Percentiles rank a stretch among this genome's conserved stretches.
These are phyloP conservation scores for Margarornis squamiger DNA, from an alignment of 2,797 vertebrate species.

Conservation along the genomic window DNA sequence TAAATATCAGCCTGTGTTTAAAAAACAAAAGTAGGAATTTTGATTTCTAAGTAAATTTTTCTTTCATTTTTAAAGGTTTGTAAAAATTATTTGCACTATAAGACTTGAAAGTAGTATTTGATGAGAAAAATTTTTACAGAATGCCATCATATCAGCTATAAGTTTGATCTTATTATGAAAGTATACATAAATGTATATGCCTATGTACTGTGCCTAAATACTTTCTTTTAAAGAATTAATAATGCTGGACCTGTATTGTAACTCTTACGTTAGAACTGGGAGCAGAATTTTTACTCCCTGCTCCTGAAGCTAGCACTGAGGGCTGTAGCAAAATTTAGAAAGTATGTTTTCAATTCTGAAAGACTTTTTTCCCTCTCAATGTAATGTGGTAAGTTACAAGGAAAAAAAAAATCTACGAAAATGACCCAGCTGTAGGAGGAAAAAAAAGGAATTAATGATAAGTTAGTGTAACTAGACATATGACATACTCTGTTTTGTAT, in stretches of 20 bases:
- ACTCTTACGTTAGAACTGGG: conserved; percentile 13
- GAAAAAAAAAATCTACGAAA: conserved; percentile 20
- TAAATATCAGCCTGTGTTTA: conserved; percentile 54
- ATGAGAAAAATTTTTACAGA: not conserved
- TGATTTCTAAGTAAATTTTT: conserved; percentile 14
- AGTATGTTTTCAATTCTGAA: conserved; percentile 46
- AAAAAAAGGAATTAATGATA: conserved; percentile 75
- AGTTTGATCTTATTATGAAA: conserved; percentile 37
- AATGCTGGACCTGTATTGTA: conserved; percentile 7
- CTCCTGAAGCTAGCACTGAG: conserved; percentile 36
- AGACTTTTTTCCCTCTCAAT: conserved; percentile 54
- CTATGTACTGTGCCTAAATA: conserved; percentile 32
- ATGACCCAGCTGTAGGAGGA: conserved; percentile 35
- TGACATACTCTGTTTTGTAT: not conserved
- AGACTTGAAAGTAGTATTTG: conserved; percentile 34
- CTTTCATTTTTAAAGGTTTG: conserved; percentile 57
- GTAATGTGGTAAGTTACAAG: conserved; percentile 74
- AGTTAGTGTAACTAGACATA: conserved; percentile 66
- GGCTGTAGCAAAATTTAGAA: conserved; percentile 21
- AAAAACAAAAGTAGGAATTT: conserved; percentile 8
- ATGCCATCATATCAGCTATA: conserved; percentile 28
- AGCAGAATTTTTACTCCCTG: not conserved
- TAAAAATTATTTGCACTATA: conserved; percentile 24
- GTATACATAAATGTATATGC: conserved; percentile 20
- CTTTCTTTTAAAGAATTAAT: not conserved